Percentiles rank a stretch among this genome's conserved stretches.
Conservation (phyloP, 2,113 vertebrate species). For the Saimiri boliviensis region DNA sequence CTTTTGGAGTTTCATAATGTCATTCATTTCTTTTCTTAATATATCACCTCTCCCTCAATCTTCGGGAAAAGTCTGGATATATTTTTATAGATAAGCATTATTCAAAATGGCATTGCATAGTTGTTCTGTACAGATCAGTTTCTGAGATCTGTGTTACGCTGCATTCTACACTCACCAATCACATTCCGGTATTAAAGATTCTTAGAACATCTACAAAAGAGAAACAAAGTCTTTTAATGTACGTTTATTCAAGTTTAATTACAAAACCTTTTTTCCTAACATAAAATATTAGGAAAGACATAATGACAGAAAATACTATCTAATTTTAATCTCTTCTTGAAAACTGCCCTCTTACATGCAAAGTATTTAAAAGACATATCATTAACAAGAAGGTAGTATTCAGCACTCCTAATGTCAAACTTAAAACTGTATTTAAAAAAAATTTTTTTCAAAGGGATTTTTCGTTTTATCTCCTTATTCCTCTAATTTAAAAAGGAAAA, state of each 20-base stretch:
- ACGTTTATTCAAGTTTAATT: background rate
- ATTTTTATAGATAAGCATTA: background rate
- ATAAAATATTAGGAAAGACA: background rate
- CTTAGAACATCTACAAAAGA: background rate
- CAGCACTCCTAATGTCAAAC: background rate
- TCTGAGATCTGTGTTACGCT: background rate
- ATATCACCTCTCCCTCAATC: background rate
- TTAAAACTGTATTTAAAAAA: background rate
- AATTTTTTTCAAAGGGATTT: too few species aligned
- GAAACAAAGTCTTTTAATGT: background rate
- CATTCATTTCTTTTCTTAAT: background rate
- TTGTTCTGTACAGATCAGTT: background rate
- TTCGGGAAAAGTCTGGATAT: background rate
- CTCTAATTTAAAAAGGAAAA: background rate
- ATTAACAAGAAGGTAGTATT: background rate
- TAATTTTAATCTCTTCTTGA: background rate
- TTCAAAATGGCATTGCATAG: background rate
- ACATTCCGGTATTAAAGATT: background rate
- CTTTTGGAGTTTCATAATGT: background rate
- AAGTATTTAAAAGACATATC: background rate
- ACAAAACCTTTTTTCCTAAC: background rate
- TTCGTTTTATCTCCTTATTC: background rate
- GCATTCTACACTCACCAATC: background rate
- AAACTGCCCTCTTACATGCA: background rate
- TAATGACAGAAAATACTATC: background rate